These are phyloP conservation scores for Intellagama lesueurii DNA, from an alignment of 2,797 vertebrate genomes.

Conservation along the genomic window DNA sequence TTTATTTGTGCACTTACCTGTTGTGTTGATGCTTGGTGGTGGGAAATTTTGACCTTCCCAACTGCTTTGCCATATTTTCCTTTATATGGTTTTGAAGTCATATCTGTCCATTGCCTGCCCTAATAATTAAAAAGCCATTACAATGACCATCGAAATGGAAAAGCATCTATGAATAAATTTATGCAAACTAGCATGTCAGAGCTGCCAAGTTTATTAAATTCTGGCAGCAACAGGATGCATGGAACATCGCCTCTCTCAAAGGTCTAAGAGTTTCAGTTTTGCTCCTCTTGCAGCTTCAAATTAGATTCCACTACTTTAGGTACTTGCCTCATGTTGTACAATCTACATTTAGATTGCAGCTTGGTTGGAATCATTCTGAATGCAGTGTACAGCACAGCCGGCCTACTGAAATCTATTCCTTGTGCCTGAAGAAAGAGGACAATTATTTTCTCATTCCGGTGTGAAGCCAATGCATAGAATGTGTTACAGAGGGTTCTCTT, in stretches of 20 bases:
- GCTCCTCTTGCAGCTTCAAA: conserved; percentile 49
- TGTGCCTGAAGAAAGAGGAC: conserved; percentile 17
- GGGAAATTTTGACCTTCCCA: conserved; percentile 5
- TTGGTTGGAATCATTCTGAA: conserved; percentile 35
- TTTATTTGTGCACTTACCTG: conserved; percentile 1
- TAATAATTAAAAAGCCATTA: conserved; percentile 58
- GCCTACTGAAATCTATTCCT: conserved; percentile 21
- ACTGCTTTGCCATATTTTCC: conserved; percentile 51
- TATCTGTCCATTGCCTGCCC: conserved; percentile 23
- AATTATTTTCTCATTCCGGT: neutral
- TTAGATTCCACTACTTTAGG: conserved; percentile 47
- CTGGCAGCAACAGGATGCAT: conserved; percentile 49
- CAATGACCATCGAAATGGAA: conserved; percentile 35
- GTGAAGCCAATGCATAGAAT: conserved; percentile 7
- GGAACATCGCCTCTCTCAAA: conserved; percentile 40
- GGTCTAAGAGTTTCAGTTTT: conserved; percentile 16
- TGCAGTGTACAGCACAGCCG: neutral
- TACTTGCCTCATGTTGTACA: conserved; percentile 36
- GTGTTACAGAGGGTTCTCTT: neutral
- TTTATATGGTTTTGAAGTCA: conserved; percentile 43
- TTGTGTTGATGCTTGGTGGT: conserved; percentile 11
- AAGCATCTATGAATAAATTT: conserved; percentile 33
- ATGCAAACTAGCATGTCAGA: conserved; percentile 25
- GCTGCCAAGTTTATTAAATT: conserved; percentile 33
- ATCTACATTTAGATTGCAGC: conserved; percentile 30